Conservation (phyloP, 2,888 invertebrate genomes). For the Tetranychus truncatus region DNA sequence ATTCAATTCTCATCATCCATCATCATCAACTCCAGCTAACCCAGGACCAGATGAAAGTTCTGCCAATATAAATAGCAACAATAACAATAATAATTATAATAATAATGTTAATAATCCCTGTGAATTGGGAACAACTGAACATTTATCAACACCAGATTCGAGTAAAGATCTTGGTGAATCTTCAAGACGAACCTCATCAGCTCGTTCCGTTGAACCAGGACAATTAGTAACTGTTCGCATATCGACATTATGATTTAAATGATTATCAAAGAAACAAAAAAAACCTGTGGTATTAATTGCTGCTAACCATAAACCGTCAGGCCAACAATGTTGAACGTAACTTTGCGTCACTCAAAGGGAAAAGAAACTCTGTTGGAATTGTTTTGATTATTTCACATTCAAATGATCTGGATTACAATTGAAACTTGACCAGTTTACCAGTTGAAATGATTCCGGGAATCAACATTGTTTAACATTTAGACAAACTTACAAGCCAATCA, state of each 20-base stretch:
- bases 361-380: too few relatives aligned
- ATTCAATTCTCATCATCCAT: not conserved
- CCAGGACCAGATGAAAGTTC: not conserved
- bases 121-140: conserved; percentile 3
- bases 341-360: too few relatives aligned
- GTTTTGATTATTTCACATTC: too few relatives aligned
- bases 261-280: not conserved
- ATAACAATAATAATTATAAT: conserved; percentile 3
- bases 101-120: not conserved
- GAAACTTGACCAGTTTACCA: too few relatives aligned
- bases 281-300: not conserved
- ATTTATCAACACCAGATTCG: not conserved
- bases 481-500: too few relatives aligned
- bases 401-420: too few relatives aligned
- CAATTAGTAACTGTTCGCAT: conserved; percentile 14
- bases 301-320: too few relatives aligned
- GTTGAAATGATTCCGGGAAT: too few relatives aligned
- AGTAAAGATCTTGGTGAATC: not conserved
- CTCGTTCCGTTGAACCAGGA: conserved; percentile 6
- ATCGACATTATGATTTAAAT: conserved; percentile 12
- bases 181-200: not conserved
- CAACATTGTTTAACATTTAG: too few relatives aligned
- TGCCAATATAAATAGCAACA: not conserved
- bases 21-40: not conserved
- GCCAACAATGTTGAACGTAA: too few relatives aligned